Base-by-base conservation (phyloP, 2,888 invertebrate species). In the Oasisia sp. region DNA sequence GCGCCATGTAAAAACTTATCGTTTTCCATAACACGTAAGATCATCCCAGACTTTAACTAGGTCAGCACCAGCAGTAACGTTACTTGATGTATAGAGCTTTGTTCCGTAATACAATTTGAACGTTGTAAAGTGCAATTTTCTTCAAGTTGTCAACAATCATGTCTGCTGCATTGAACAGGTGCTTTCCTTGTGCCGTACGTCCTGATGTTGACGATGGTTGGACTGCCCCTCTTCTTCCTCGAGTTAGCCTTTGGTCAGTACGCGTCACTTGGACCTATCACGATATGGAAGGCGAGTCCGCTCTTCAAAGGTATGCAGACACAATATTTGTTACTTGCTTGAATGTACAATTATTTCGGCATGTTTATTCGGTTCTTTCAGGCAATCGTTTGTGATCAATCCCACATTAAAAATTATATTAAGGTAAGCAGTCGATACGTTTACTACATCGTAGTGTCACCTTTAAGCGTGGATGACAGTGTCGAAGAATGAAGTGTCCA, bases 161-260 rank as follows among this genome's bases (percentile, higher is more conserved):
- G 14, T 19, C 27, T 74, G 19, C 27, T 74, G 74, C 3, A n/a
- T 74, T 74, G 74, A 3, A 27, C 91, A 95, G 95, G 96, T 45
- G 96, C 96, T 27, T 97, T 98, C 93, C 97, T 99, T 94, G 98
- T 99, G 97, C 98, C 98, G 14, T 97, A 98, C 94, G 97, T 98
- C 45, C 97, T 98, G 38, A 95, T 98, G 94, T 97, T 98, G 96
- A 97, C 98, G 38, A 97, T 98, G 94, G 98, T 98, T 92, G 98
- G 98, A 9, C 96, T 98, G 93, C 98, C 98, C 45, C 97, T 98
- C 14, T 98, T 98, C 97, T 98, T 98, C 95, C 98, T 98, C 97
- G 98, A 98, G 95, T 96, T 98, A 14, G 97, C 98, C 0, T 97
- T 98, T 93, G 98, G 98, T 0, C 98, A 98, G 95, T 98, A 98